Evolutionary conservation across 2,113 vertebrate species (phyloP).

Genomic region (Centropus bengalensis): DNA sequence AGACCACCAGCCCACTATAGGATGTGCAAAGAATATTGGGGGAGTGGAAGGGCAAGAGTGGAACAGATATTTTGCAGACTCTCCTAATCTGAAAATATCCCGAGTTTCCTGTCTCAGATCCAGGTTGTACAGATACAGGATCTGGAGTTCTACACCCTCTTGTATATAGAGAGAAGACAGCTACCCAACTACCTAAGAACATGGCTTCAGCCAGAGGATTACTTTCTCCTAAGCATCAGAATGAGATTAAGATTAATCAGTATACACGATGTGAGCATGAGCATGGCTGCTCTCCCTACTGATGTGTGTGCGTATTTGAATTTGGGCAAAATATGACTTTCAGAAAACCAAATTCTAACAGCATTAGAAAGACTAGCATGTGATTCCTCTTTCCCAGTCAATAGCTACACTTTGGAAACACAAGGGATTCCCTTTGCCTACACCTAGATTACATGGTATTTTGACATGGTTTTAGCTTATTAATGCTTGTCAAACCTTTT

Average conservation of each 20-base stretch:
- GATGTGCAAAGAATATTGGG: background rate
- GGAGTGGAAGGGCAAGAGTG: background rate
- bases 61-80: background rate
- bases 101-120: background rate
- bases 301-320: background rate
- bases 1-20: background rate
- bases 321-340: background rate
- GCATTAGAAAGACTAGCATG: background rate
- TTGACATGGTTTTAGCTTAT: background rate
- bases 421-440: background rate
- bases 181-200: background rate
- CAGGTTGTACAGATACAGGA: background rate
- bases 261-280: background rate
- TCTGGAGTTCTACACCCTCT: background rate
- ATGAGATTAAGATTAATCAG: background rate
- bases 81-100: background rate
- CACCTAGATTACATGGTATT: background rate
- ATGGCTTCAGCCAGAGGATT: background rate
- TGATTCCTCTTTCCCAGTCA: background rate
- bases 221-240: background rate
- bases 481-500: background rate
- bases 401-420: background rate
- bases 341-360: background rate
- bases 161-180: background rate
- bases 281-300: fast-evolving